Evolutionary conservation across 2,888 invertebrate species (phyloP), one percentile per base, ranked within the genome.

Genomic region (Nymphalis urticae): DNA sequence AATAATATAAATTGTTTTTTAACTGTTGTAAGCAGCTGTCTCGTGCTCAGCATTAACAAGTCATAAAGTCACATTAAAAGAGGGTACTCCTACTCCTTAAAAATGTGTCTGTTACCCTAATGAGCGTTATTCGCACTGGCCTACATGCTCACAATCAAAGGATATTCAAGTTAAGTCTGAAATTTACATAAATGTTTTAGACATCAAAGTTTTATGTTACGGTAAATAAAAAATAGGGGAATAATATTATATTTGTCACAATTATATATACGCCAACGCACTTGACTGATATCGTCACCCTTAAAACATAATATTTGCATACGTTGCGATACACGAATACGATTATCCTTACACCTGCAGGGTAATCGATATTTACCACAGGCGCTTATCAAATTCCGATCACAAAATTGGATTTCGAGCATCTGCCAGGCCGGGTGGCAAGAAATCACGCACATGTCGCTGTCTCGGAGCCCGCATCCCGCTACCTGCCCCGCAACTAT

Each of bases 401-500:
- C 66, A 71, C 65, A 74, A 76, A 71, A 75, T 69, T 71, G 64
- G 64, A 65, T 69, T 69, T 62, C n/a, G 54, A 77, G 79, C 88
- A 88, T 88, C 88, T 89, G 89, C 76, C 79, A 72, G 72, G 81
- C 83, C 82, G 84, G 85, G 82, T 85, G 84, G 71, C 80, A 85
- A 71, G 71, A 80, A 86, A 86, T 85, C 85, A 77, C 72, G 80
- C 75, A 78, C 82, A 89, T 88, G 88, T 83, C 81, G 78, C 70
- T 56, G 68, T 84, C 81, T 85, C 82, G 83, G 71, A 66, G 76
- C 89, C 90, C 88, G 87, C 87, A 87, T 87, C 85, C 82, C 84
- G 79, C 89, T 91, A 91, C 90, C 91, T 91, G 91, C 85, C 75
- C 74, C 75, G 70, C 75, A 76, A 69, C 77, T 80, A 87, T 89